These are phyloP conservation scores for Hyaena hyaena DNA, from an alignment of 2,113 vertebrate species.

Conservation along the genomic window DNA sequence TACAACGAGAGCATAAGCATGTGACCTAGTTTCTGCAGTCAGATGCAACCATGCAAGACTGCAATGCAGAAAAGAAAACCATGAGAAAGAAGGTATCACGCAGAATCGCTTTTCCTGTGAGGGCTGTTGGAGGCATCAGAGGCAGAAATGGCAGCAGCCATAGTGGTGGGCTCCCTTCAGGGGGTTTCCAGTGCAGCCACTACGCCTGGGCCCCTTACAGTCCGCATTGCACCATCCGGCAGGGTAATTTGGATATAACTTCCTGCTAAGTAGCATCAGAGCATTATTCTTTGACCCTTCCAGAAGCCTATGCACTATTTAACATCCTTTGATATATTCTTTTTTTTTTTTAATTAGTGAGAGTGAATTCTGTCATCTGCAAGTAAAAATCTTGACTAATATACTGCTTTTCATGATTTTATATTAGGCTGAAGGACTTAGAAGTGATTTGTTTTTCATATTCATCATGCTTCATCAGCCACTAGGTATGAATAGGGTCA, in stretches of 20 bases:
- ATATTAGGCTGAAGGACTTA: not conserved
- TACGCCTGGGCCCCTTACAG: too few species aligned
- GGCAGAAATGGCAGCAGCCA: not conserved
- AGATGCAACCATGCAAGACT: not conserved
- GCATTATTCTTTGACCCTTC: not conserved
- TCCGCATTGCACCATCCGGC: not conserved
- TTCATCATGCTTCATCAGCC: not conserved
- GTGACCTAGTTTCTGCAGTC: conserved; percentile 37
- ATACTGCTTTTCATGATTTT: not conserved
- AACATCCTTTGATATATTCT: not conserved
- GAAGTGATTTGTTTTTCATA: conserved; percentile 37
- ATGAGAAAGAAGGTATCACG: not conserved
- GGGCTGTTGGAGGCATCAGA: not conserved
- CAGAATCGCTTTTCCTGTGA: not conserved
- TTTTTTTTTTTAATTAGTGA: conserved; percentile 32
- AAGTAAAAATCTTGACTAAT: conserved; percentile 2
- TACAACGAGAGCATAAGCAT: not conserved
- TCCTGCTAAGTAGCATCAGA: not conserved
- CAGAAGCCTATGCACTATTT: not conserved
- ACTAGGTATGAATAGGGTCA: not conserved
- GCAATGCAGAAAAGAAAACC: not conserved
- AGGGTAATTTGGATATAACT: not conserved
- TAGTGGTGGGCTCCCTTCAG: not conserved
- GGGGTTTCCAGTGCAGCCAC: too few species aligned
- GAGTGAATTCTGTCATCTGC: conserved; percentile 11